These are phyloP conservation scores for Neostethus bicornis DNA, from an alignment of 2,797 vertebrate species.

Conservation along the genomic window DNA sequence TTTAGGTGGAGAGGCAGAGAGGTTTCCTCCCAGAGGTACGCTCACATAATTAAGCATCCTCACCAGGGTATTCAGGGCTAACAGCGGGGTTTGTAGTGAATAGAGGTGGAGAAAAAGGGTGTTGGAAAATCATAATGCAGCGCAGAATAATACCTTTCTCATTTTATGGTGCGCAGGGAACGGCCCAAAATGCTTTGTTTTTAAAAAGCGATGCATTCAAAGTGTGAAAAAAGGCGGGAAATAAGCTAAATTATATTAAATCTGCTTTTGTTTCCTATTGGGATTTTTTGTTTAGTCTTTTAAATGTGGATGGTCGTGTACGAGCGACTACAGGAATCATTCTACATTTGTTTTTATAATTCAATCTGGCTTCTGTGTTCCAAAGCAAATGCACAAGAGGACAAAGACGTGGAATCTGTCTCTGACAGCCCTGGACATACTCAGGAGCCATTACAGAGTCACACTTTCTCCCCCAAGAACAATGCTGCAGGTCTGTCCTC, in stretches of 20 bases:
- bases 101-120: conserved; percentile 77
- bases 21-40: conserved; percentile 81
- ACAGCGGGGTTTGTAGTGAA: conserved; percentile 84
- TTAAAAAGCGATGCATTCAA: conserved; percentile 33
- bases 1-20: conserved; percentile 78
- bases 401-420: conserved; percentile 81
- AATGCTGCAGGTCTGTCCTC: conserved; percentile 84
- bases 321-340: conserved; percentile 5
- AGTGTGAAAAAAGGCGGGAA: conserved; percentile 34
- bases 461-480: conserved; percentile 85
- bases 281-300: conserved; percentile 22
- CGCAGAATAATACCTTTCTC: conserved; percentile 67
- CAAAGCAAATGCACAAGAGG: conserved; percentile 87
- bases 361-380: conserved; percentile 83
- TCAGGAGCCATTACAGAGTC: conserved; percentile 86
- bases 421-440: conserved; percentile 81
- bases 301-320: not conserved
- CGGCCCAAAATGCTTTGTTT: conserved; percentile 27
- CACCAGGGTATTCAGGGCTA: conserved; percentile 81
- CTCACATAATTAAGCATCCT: conserved; percentile 84
- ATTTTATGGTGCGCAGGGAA: conserved; percentile 60
- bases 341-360: conserved; percentile 53
- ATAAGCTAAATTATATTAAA: conserved; percentile 24
- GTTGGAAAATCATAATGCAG: conserved; percentile 78
- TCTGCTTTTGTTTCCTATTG: conserved; percentile 33